These are phyloP conservation scores for Phrynocephalus vlangalii DNA, from an alignment of 2,797 vertebrate species.

Conservation along the genomic window DNA sequence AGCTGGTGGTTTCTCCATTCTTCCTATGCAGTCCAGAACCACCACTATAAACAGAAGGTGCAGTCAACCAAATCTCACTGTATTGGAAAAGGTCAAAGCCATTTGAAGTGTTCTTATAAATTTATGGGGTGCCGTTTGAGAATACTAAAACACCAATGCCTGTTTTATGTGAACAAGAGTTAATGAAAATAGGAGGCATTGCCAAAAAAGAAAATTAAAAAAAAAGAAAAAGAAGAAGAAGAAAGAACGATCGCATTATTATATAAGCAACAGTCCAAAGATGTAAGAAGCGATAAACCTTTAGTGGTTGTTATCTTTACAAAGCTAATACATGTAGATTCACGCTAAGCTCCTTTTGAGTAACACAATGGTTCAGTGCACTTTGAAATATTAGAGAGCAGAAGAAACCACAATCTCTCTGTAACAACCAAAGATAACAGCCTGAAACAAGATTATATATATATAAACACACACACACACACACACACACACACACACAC, in stretches of 20 bases:
- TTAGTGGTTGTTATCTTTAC: constrained; percentile 54
- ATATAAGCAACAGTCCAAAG: constrained; percentile 44
- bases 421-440: not conserved
- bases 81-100: constrained; percentile 76
- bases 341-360: constrained; percentile 16
- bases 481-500: not conserved
- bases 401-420: not conserved
- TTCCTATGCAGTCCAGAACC: constrained; percentile 51
- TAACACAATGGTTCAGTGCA: not conserved
- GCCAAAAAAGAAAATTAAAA: constrained; percentile 21
- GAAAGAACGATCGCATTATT: constrained; percentile 33
- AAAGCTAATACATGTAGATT: constrained; percentile 34
- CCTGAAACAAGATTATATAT: not conserved
- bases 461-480: not conserved
- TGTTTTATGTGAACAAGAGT: constrained; percentile 69
- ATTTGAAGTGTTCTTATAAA: constrained; percentile 69
- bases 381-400: not conserved
- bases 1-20: constrained; percentile 65
- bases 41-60: constrained; percentile 73
- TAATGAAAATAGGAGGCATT: constrained; percentile 68
- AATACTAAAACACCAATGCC: constrained; percentile 69
- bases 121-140: constrained; percentile 70
- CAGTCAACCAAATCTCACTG: constrained; percentile 75
- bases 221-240: not conserved
- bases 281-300: constrained; percentile 28